phyloP scores from a whole-genome alignment of 2,888 invertebrate species.

The Pseudococcus viburni region DNA sequence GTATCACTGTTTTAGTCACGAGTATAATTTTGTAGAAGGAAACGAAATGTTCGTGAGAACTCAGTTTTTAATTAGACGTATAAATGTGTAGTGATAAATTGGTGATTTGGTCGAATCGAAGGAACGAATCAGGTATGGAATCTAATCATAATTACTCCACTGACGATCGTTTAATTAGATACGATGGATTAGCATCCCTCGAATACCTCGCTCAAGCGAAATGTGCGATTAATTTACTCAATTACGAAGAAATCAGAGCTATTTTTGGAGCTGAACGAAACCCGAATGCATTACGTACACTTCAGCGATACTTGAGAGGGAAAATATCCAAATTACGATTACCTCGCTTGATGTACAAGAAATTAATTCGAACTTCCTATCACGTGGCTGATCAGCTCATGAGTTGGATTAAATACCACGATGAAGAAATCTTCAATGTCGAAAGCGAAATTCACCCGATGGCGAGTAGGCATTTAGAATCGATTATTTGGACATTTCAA shows the following conservation, averaged over 20 bases:
- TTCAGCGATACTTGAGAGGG: not conserved
- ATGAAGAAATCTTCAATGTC: constrained; percentile 28
- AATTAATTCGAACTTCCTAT: not conserved
- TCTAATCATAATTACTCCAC: not conserved
- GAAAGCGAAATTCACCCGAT: not conserved
- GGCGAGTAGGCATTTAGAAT: not conserved
- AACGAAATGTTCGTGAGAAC: not conserved
- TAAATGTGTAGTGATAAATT: not conserved
- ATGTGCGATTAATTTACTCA: not conserved
- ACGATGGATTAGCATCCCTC: not conserved
- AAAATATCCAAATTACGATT: not conserved
- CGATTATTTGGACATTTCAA: not conserved
- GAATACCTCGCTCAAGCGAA: not conserved
- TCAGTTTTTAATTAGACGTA: not conserved
- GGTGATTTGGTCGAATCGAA: not conserved
- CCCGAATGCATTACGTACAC: too few relatives aligned
- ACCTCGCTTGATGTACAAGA: not conserved
- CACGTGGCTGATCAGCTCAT: not conserved
- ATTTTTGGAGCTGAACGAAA: too few relatives aligned
- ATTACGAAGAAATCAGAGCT: not conserved
- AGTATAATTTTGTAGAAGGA: too few relatives aligned
- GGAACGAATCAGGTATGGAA: not conserved
- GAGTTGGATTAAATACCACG: constrained; percentile 10
- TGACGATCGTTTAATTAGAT: not conserved
- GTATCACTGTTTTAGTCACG: too few relatives aligned